These are phyloP conservation scores for Trissolcus japonicus DNA, from an alignment of 2,888 invertebrate species.

Conservation along the genomic window DNA sequence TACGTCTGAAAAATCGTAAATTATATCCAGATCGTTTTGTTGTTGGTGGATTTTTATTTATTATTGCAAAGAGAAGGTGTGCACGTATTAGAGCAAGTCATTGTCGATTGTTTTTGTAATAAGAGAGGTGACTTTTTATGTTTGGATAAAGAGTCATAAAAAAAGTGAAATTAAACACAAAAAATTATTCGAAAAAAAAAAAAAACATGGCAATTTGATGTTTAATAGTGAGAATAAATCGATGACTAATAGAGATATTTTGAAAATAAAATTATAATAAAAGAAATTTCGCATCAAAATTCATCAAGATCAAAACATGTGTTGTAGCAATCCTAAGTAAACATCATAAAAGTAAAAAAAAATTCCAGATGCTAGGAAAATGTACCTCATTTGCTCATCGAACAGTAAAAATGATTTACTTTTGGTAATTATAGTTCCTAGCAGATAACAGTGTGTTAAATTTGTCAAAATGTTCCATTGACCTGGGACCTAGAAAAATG, in stretches of 20 bases:
- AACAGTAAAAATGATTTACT: conserved; percentile 19
- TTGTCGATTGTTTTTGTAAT: not conserved
- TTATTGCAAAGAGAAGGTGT: conserved; percentile 12
- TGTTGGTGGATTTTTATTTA: conserved; percentile 14
- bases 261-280: too few species aligned
- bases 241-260: too few species aligned
- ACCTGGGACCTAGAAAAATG: not conserved
- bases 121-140: not conserved
- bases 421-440: conserved; percentile 1
- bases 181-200: too few species aligned
- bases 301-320: too few species aligned
- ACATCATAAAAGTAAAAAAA: too few species aligned
- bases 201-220: too few species aligned
- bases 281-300: too few species aligned
- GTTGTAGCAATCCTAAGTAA: too few species aligned
- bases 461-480: not conserved
- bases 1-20: conserved; percentile 35
- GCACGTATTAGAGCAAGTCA: not conserved
- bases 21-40: conserved; percentile 25
- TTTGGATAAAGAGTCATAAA: too few species aligned
- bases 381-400: conserved; percentile 8
- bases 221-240: too few species aligned
- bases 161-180: too few species aligned
- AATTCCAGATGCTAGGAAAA: not conserved
- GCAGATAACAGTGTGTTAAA: not conserved